Evolutionary conservation across 64 coral and sea anemone genomes (phyloP).

Genomic region (Astreopora myriophthalma): DNA sequence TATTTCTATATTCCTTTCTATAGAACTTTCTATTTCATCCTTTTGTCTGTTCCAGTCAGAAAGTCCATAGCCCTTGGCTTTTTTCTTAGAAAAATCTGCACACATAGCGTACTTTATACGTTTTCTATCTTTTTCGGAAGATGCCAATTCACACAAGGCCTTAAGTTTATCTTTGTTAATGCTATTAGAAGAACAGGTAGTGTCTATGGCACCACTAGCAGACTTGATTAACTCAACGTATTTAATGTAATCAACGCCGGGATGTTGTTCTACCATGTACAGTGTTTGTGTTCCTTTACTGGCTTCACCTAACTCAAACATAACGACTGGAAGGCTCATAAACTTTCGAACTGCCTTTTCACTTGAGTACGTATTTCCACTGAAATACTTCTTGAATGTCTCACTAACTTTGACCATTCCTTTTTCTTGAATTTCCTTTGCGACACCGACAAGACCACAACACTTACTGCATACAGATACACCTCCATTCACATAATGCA

Average conservation of each 20-base stretch:
- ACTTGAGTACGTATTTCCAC: neutral
- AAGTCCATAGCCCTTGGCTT: neutral
- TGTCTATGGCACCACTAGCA: neutral
- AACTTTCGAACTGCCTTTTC: neutral
- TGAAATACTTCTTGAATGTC: neutral
- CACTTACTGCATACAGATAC: neutral
- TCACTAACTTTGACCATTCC: neutral
- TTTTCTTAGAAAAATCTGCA: neutral
- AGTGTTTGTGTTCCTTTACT: neutral
- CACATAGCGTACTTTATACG: neutral
- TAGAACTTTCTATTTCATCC: slow-evolving; percentile 11
- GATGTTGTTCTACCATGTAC: neutral
- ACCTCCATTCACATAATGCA: no score
- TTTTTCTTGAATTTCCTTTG: neutral
- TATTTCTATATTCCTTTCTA: neutral
- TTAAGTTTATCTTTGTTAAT: slow-evolving; percentile 7
- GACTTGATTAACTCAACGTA: neutral
- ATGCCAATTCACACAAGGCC: neutral
- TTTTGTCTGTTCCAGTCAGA: slow-evolving; percentile 15
- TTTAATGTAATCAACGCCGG: slow-evolving; percentile 5
- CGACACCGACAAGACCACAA: neutral
- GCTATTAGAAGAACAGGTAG: slow-evolving; percentile 10
- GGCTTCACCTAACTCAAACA: neutral
- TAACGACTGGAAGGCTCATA: neutral
- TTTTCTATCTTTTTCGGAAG: slow-evolving; percentile 12